phyloP scores from a whole-genome alignment of 2,888 invertebrate species.

The Poecilobothrus nobilitatus region DNA sequence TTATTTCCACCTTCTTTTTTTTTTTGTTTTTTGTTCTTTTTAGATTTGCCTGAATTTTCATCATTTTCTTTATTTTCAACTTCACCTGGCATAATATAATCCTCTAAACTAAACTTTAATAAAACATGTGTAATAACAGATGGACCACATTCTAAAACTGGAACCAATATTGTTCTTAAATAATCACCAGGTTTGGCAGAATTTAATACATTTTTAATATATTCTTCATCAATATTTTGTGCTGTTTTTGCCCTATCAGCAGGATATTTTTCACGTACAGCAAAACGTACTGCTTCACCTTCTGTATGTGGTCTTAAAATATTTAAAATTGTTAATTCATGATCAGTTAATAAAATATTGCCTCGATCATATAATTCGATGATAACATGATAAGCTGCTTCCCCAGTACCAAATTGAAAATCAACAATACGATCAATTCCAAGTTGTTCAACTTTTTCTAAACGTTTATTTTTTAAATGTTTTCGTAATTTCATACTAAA shows the following conservation, averaged over 20 bases:
- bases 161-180: slow-evolving; percentile 72
- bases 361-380: slow-evolving; percentile 93
- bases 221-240: slow-evolving; percentile 49
- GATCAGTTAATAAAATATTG: slow-evolving; percentile 90
- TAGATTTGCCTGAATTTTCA: slow-evolving; percentile 6
- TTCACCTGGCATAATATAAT: slow-evolving; percentile 45
- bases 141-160: slow-evolving; percentile 81
- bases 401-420: slow-evolving; percentile 88
- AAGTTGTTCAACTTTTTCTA: slow-evolving; percentile 77
- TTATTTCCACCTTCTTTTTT: slow-evolving; percentile 24
- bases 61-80: slow-evolving; percentile 13
- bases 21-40: slow-evolving; percentile 24
- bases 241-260: slow-evolving; percentile 62
- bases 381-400: slow-evolving; percentile 90
- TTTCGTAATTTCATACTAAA: slow-evolving; percentile 98
- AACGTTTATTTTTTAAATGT: slow-evolving; percentile 89
- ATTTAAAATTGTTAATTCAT: slow-evolving; percentile 80
- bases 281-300: slow-evolving; percentile 82
- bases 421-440: slow-evolving; percentile 92
- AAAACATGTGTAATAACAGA: slow-evolving; percentile 88
- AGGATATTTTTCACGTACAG: slow-evolving; percentile 88
- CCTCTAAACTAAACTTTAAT: slow-evolving; percentile 57
- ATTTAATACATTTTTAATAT: slow-evolving; percentile 51
- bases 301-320: slow-evolving; percentile 87
- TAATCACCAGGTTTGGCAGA: slow-evolving; percentile 64